A percentile compares a stretch with the other conserved stretches of the same genome.
Conservation (phyloP, 2,888 invertebrate genomes). For the Agriopis marginaria region DNA sequence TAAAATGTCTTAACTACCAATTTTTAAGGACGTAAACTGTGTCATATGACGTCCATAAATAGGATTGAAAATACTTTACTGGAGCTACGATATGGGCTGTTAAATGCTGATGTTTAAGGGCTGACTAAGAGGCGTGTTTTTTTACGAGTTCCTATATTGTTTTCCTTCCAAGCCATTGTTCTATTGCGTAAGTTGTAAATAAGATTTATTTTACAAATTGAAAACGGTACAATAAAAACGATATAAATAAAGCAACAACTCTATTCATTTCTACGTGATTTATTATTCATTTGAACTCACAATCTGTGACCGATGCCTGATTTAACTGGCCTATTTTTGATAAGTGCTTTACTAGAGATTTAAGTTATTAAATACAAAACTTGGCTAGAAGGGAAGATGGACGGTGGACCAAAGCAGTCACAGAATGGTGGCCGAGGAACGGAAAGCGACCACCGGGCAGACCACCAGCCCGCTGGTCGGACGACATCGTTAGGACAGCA, state of each 20-base stretch:
- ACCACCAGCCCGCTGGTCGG: too few relatives aligned
- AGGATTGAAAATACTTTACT: constrained; percentile 17
- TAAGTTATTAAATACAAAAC: too few relatives aligned
- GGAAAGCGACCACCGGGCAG: too few relatives aligned
- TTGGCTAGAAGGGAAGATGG: too few relatives aligned
- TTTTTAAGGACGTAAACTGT: constrained; percentile 10
- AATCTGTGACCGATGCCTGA: neutral
- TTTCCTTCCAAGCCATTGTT: constrained; percentile 27
- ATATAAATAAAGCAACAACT: constrained; percentile 2
- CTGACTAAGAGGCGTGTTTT: constrained; percentile 28
- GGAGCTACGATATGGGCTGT: neutral
- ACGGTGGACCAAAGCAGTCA: too few relatives aligned
- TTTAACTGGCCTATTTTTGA: neutral
- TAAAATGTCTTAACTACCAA: constrained; percentile 25
- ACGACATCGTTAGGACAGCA: too few relatives aligned
- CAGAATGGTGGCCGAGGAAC: too few relatives aligned
- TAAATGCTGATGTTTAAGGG: constrained; percentile 7
- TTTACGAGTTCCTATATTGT: constrained; percentile 31
- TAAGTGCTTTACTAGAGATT: too few relatives aligned
- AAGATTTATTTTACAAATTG: constrained; percentile 35
- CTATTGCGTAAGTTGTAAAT: constrained; percentile 33
- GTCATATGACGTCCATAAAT: constrained; percentile 12
- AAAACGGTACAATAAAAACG: constrained; percentile 12
- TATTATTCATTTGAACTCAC: too few relatives aligned
- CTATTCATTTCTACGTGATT: neutral